phyloP scores from a whole-genome alignment of 2,888 invertebrate species.

The Orthosia gothica region DNA sequence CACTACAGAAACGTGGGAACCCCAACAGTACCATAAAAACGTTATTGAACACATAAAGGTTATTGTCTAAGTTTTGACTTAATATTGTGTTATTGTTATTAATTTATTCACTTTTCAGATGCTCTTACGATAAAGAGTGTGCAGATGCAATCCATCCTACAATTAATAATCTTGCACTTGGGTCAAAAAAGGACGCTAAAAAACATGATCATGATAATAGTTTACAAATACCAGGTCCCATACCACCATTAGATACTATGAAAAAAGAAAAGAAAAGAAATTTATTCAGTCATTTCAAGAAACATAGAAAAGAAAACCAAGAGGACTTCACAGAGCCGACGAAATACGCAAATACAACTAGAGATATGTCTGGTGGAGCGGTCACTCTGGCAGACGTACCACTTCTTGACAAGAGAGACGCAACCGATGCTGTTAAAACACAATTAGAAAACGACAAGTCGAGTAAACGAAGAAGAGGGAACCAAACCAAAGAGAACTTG shows the following conservation, averaged over 20 bases:
- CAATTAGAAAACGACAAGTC: background rate
- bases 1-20: no score
- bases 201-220: slow-evolving; percentile 59
- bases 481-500: background rate
- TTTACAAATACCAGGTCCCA: slow-evolving; percentile 68
- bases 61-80: background rate
- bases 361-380: background rate
- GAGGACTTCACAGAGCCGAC: background rate
- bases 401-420: background rate
- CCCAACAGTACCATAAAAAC: no score
- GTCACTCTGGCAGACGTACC: slow-evolving; percentile 5
- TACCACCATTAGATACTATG: slow-evolving; percentile 40
- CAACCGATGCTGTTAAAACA: background rate
- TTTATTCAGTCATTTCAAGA: slow-evolving; percentile 5
- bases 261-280: slow-evolving; percentile 7
- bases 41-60: no score
- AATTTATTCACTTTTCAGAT: slow-evolving; percentile 36
- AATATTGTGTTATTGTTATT: slow-evolving; percentile 1
- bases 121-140: slow-evolving; percentile 45
- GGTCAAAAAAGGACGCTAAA: slow-evolving; percentile 8
- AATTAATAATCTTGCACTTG: background rate
- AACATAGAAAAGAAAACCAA: background rate
- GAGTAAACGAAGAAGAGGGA: slow-evolving; percentile 18
- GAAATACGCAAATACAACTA: background rate
- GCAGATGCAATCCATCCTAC: background rate